phyloP scores from a whole-genome alignment of 2,113 vertebrate species.

The Labrus mixtus region DNA sequence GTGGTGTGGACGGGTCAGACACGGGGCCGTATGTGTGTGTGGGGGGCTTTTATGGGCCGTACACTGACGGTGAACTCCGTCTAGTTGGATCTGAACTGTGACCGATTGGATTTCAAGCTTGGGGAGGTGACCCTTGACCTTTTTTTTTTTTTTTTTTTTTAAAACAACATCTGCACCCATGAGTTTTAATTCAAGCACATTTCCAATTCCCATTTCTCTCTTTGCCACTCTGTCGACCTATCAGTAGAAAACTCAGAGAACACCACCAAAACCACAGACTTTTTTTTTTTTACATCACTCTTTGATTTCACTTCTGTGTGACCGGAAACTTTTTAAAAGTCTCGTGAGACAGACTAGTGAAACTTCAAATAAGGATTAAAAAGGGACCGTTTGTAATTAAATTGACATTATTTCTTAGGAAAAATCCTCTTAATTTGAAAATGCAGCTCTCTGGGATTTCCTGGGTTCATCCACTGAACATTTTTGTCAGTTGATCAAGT shows the following conservation, averaged over 20 bases:
- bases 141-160: slow-evolving; percentile 13
- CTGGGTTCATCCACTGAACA: neutral
- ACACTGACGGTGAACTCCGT: slow-evolving; percentile 77
- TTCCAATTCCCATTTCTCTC: neutral
- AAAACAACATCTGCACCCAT: slow-evolving; percentile 62
- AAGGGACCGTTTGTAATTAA: neutral
- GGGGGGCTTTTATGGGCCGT: slow-evolving; percentile 69
- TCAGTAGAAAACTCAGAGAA: neutral
- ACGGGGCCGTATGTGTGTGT: slow-evolving; percentile 43
- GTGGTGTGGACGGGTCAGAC: slow-evolving; percentile 62
- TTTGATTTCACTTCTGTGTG: too few relatives aligned
- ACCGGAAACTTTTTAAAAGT: too few relatives aligned
- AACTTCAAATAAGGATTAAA: neutral
- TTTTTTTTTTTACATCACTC: neutral
- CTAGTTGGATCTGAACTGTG: slow-evolving; percentile 84
- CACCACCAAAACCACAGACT: too few relatives aligned
- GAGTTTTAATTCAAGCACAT: slow-evolving; percentile 14
- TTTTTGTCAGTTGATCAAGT: neutral
- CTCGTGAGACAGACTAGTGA: too few relatives aligned
- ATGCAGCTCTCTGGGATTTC: neutral
- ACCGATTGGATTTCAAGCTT: slow-evolving; percentile 81
- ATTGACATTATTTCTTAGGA: neutral
- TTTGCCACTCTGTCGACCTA: slow-evolving; percentile 5
- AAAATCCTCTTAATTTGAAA: neutral
- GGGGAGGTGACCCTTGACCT: slow-evolving; percentile 57